These are phyloP conservation scores for Acanthococcus lagerstroemiae DNA, from an alignment of 2,888 invertebrate genomes.

Conservation along the genomic window DNA sequence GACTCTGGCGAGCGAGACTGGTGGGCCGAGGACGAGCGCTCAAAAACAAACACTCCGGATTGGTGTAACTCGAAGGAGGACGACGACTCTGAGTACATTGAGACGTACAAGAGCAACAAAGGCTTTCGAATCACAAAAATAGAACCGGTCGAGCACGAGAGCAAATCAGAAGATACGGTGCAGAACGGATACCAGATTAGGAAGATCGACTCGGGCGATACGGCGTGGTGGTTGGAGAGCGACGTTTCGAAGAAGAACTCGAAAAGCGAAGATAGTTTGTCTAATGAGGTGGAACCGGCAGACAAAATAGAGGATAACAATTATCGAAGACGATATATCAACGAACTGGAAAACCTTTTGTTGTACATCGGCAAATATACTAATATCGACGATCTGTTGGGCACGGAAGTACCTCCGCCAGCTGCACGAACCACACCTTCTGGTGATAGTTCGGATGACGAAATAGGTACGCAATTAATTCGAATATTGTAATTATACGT, in stretches of 20 bases:
- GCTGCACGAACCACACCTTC: conserved; percentile 38
- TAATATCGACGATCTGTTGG: conserved; percentile 83
- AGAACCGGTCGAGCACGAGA: conserved; percentile 35
- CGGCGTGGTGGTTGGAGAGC: background rate
- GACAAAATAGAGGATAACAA: conserved; percentile 33
- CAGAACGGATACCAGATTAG: conserved; percentile 38
- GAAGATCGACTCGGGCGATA: conserved; percentile 34
- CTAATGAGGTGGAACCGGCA: conserved; percentile 35
- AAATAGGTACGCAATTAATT: conserved; percentile 5
- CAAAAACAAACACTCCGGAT: conserved; percentile 19
- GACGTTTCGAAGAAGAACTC: background rate
- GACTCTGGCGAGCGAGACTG: conserved; percentile 27
- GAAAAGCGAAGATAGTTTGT: background rate
- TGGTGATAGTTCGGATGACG: conserved; percentile 25
- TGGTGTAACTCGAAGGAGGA: conserved; percentile 31
- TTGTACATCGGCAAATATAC: conserved; percentile 73
- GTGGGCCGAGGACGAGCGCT: conserved; percentile 21
- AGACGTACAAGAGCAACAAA: conserved; percentile 22
- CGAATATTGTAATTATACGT: background rate
- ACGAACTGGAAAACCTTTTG: conserved; percentile 41
- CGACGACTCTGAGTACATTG: conserved; percentile 12
- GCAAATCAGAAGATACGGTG: conserved; percentile 39
- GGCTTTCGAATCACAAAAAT: conserved; percentile 36
- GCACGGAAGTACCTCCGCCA: conserved; percentile 43
- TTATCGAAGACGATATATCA: background rate